phyloP scores from a whole-genome alignment of 2,888 invertebrate species.

The Caradrina clavipalpis region DNA sequence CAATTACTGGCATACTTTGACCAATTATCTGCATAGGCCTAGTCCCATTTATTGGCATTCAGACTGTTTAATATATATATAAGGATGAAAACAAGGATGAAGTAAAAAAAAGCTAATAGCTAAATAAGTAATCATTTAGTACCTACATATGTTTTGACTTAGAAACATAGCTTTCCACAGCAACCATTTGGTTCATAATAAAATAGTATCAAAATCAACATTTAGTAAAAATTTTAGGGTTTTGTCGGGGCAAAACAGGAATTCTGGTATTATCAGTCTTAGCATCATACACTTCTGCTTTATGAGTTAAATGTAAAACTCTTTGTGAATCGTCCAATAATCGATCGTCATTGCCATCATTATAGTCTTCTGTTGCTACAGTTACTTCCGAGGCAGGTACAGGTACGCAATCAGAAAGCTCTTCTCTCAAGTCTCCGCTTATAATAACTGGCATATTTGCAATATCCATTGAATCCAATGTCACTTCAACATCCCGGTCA shows the following conservation, averaged over 20 bases:
- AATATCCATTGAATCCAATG: conserved; percentile 21
- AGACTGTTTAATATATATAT: too few species aligned
- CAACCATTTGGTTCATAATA: too few species aligned
- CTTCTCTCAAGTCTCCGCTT: conserved; percentile 25
- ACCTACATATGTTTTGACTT: too few species aligned
- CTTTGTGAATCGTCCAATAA: not conserved
- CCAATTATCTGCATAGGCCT: conserved; percentile 18
- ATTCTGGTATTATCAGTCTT: conserved; percentile 5
- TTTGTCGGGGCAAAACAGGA: not conserved
- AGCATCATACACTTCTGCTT: conserved; percentile 21
- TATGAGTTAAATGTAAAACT: conserved; percentile 12
- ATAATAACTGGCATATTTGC: conserved; percentile 26
- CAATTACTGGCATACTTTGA: conserved; percentile 25
- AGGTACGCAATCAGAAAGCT: conserved; percentile 26
- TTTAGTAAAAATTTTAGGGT: conserved; percentile 10
- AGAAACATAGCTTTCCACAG: too few species aligned
- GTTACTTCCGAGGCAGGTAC: conserved; percentile 25
- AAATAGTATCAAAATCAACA: too few species aligned
- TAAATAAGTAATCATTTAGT: too few species aligned
- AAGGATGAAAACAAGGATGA: too few species aligned
- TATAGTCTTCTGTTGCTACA: conserved; percentile 3
- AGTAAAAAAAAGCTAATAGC: too few species aligned
- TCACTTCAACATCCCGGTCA: conserved; percentile 7
- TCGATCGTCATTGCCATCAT: not conserved
- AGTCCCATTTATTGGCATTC: conserved; percentile 1